These are phyloP conservation scores for Genyomyrus donnyi DNA, from an alignment of 2,113 vertebrate species.

Conservation along the genomic window DNA sequence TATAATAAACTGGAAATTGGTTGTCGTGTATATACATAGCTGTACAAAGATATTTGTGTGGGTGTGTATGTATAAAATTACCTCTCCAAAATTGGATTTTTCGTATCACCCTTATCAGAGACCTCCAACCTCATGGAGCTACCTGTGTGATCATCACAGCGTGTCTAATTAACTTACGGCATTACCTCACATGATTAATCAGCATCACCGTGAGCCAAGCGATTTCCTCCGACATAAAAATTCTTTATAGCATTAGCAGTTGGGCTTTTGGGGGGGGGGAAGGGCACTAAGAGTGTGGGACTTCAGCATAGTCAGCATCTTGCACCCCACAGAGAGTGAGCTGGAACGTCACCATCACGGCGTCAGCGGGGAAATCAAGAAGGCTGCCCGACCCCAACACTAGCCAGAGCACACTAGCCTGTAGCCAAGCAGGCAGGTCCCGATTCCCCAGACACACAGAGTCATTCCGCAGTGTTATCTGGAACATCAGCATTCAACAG, in stretches of 20 bases:
- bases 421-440: not conserved
- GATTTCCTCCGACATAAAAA: slow-evolving; percentile 44
- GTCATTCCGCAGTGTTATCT: not conserved
- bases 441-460: not conserved
- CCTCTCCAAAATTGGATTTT: not conserved
- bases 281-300: slow-evolving; percentile 38
- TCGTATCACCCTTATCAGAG: not conserved
- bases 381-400: slow-evolving; percentile 33
- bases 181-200: slow-evolving; percentile 16
- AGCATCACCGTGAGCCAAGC: slow-evolving; percentile 29
- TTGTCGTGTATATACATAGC: not conserved
- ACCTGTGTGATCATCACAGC: not conserved
- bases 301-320: slow-evolving; percentile 58
- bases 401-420: slow-evolving; percentile 26
- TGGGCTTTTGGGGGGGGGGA: slow-evolving; percentile 43
- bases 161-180: slow-evolving; percentile 14
- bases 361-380: slow-evolving; percentile 49
- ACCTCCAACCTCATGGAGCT: not conserved
- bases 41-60: not conserved
- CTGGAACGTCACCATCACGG: slow-evolving; percentile 45
- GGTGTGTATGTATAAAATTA: not conserved
- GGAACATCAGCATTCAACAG: not conserved
- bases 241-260: slow-evolving; percentile 44
- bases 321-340: slow-evolving; percentile 39
- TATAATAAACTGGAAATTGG: not conserved